Conservation (phyloP, 2,888 invertebrate species). For the Augochlorella aurata region DNA sequence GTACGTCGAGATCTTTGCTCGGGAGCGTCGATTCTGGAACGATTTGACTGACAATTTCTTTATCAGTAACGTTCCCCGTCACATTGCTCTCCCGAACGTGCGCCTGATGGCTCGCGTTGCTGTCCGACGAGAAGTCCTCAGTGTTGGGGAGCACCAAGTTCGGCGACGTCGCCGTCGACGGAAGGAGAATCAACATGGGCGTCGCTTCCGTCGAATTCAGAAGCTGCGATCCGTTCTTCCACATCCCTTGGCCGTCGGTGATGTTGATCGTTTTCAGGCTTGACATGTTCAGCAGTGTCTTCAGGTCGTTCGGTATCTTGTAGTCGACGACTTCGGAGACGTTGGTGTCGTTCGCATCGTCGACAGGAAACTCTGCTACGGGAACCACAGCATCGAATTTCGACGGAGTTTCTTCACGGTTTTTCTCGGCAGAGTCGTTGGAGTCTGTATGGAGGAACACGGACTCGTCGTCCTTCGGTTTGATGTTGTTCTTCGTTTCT, state of each 20-base stretch:
- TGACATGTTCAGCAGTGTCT: constrained; percentile 32
- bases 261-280: constrained; percentile 25
- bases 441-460: constrained; percentile 60
- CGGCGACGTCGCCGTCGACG: constrained; percentile 70
- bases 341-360: constrained; percentile 67
- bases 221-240: constrained; percentile 31
- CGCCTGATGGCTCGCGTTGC: constrained; percentile 36
- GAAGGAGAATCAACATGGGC: constrained; percentile 68
- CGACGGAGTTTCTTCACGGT: constrained; percentile 12
- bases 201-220: constrained; percentile 49
- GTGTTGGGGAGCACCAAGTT: constrained; percentile 7
- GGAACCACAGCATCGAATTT: constrained; percentile 60
- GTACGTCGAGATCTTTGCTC: constrained; percentile 26
- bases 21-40: constrained; percentile 40
- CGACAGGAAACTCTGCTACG: constrained; percentile 69
- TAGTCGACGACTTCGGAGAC: constrained; percentile 72
- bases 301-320: constrained; percentile 66
- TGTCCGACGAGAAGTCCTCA: constrained; percentile 33
- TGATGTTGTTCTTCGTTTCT: constrained; percentile 53
- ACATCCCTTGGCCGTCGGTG: constrained; percentile 32
- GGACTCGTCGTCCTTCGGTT: constrained; percentile 16
- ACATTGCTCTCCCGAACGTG: constrained; percentile 56
- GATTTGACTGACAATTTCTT: constrained; percentile 60
- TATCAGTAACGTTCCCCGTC: constrained; percentile 50
- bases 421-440: constrained; percentile 38